Conservation (phyloP, 2,113 vertebrate genomes). For the Nesospiza acunhae region DNA sequence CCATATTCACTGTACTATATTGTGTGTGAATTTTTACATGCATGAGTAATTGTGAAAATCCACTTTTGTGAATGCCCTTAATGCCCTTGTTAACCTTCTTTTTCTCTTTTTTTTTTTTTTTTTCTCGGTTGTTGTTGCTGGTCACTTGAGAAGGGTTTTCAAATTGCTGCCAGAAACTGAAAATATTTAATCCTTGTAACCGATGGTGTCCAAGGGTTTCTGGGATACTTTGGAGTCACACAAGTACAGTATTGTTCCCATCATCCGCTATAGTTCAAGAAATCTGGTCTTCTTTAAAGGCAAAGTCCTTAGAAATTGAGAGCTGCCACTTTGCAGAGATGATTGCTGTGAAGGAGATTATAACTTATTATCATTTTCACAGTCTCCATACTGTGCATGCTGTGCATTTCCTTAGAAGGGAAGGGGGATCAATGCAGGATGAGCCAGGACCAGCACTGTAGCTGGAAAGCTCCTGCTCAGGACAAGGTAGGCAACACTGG, state of each 20-base stretch:
- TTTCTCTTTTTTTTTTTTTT: background rate
- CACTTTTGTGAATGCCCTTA: background rate
- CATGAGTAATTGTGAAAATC: slow-evolving; percentile 16
- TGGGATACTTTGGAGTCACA: slow-evolving; percentile 32
- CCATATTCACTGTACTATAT: background rate
- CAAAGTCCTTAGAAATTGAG: background rate
- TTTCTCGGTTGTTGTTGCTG: background rate
- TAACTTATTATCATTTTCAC: background rate
- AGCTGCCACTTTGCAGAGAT: background rate
- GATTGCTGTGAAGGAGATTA: background rate
- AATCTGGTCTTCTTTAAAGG: slow-evolving; percentile 18
- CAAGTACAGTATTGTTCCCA: slow-evolving; percentile 30
- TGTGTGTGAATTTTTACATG: slow-evolving; percentile 9
- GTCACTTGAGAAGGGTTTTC: slow-evolving; percentile 50
- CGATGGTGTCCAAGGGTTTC: background rate
- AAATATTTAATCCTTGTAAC: slow-evolving; percentile 46
- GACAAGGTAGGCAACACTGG: background rate
- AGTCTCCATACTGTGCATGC: background rate
- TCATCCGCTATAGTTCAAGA: background rate
- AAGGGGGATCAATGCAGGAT: background rate
- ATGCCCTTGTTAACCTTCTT: background rate
- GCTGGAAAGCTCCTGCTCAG: background rate
- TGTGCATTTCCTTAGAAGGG: background rate
- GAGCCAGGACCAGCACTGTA: fast-evolving
- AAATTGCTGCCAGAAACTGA: slow-evolving; percentile 30